Conservation (phyloP, 2,888 invertebrate species). For the Podotricha telesiphe region DNA sequence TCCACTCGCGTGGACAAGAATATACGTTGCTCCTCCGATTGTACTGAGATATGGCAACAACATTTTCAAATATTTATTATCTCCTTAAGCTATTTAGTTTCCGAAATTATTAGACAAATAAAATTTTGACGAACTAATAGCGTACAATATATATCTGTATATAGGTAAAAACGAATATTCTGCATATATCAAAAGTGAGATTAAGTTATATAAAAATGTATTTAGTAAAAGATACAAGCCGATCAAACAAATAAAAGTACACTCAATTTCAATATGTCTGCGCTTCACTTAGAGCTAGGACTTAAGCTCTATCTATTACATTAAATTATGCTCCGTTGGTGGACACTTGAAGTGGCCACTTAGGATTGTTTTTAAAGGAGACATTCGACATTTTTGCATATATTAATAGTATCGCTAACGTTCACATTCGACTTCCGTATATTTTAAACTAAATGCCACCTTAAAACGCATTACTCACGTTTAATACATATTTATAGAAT, state of each 20-base stretch:
- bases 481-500: no score
- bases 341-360: background rate
- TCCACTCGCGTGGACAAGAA: conserved; percentile 10
- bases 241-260: no score
- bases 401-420: background rate
- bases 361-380: background rate
- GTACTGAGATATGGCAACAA: background rate
- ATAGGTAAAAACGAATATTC: no score
- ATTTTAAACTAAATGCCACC: background rate
- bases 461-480: background rate
- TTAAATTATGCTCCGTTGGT: no score
- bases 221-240: no score
- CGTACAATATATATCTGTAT: no score
- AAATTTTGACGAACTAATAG: background rate
- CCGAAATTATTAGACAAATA: background rate
- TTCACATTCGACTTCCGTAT: background rate
- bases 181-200: no score
- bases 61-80: background rate
- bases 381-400: conserved; percentile 1
- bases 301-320: no score
- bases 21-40: background rate
- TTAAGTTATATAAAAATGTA: no score
- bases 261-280: no score
- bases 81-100: background rate
- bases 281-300: no score